phyloP scores from a whole-genome alignment of 2,888 invertebrate species.

The Nebria salina region DNA sequence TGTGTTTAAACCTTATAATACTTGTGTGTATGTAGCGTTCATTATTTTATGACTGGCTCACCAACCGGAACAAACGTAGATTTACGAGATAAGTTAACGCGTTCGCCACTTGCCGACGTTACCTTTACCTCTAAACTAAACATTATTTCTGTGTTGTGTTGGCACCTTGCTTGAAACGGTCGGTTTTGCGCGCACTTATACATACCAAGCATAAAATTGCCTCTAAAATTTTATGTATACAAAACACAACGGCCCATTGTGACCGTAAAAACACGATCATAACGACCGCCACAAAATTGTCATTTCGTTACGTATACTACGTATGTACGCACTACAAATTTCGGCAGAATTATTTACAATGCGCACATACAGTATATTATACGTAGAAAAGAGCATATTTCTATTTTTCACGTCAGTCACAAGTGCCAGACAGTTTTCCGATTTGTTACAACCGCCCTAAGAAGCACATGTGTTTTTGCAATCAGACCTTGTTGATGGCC shows the following conservation, averaged over 20 bases:
- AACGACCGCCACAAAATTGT: conserved; percentile 6
- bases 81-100: conserved; percentile 14
- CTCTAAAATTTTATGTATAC: conserved; percentile 21
- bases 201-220: conserved; percentile 13
- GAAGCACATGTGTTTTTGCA: conserved; percentile 17
- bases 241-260: conserved; percentile 15
- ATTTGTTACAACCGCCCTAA: background rate
- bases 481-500: background rate
- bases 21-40: background rate
- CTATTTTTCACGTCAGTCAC: too few relatives aligned
- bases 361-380: too few relatives aligned
- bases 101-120: conserved; percentile 11
- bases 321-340: background rate
- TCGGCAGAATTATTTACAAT: background rate
- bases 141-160: conserved; percentile 3
- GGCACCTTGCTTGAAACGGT: background rate
- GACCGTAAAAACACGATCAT: conserved; percentile 12
- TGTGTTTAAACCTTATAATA: too few relatives aligned
- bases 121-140: background rate
- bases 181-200: conserved; percentile 13
- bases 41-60: conserved; percentile 6
- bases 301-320: background rate
- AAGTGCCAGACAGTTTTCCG: background rate
- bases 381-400: too few relatives aligned
- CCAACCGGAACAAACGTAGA: conserved; percentile 15